These are phyloP conservation scores for Diploscapter pachys DNA, from an alignment of 1,140 invertebrate species.

Conservation along the genomic window DNA sequence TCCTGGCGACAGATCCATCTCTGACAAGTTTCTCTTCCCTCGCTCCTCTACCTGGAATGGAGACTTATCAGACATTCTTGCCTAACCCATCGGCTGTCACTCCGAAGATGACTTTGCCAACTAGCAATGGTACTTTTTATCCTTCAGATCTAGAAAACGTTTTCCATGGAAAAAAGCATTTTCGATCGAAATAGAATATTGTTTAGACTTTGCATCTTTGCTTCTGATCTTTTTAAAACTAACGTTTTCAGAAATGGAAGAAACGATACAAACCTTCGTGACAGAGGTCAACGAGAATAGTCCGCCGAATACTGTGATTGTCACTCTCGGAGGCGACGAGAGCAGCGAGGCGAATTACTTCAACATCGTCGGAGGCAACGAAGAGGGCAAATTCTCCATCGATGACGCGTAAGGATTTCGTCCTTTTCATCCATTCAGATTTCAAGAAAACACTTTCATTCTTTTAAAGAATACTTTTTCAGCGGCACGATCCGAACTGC, in stretches of 20 bases:
- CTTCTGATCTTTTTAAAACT: not conserved
- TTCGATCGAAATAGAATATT: not conserved
- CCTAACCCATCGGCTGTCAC: constrained; percentile 26
- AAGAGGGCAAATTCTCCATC: constrained; percentile 51
- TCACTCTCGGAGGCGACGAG: constrained; percentile 43
- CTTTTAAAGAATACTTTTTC: constrained; percentile 10
- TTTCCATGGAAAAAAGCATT: not conserved
- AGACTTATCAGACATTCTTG: constrained; percentile 13
- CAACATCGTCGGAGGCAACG: constrained; percentile 51
- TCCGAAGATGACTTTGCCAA: not conserved
- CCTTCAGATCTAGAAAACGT: not conserved
- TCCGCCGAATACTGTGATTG: constrained; percentile 50
- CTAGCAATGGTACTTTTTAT: constrained; percentile 9
- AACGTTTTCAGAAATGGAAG: constrained; percentile 22
- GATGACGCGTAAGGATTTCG: constrained; percentile 44
- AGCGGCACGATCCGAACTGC: constrained; percentile 45
- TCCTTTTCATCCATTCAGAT: constrained; percentile 18
- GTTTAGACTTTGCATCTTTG: not conserved
- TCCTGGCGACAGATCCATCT: constrained; percentile 34
- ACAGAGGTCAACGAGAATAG: constrained; percentile 51
- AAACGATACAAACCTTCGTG: constrained; percentile 47
- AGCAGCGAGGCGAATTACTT: constrained; percentile 37
- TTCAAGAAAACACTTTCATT: constrained; percentile 13
- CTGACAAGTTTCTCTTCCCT: constrained; percentile 14
- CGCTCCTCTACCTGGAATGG: constrained; percentile 29